phyloP scores from a whole-genome alignment of 2,113 vertebrate species.

The Aptenodytes forsteri region DNA sequence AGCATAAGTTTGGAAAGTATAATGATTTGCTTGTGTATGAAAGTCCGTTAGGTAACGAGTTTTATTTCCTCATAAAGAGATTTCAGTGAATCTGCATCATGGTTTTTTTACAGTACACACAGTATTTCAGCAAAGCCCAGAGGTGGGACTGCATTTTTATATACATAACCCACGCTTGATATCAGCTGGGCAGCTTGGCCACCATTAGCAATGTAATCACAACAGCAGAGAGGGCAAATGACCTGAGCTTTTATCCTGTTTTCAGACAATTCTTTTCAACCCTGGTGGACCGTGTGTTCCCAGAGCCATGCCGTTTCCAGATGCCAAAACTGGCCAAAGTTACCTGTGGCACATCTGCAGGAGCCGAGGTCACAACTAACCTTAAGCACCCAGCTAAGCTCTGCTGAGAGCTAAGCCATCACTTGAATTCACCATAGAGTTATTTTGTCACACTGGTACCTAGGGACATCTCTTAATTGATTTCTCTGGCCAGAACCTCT shows the following conservation, averaged over 20 bases:
- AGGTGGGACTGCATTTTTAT: neutral
- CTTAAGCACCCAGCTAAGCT: neutral
- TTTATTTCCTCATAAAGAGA: neutral
- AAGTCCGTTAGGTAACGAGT: neutral
- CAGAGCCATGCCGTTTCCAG: neutral
- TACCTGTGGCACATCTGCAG: neutral
- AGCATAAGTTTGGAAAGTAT: neutral
- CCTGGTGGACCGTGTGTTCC: neutral
- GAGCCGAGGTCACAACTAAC: neutral
- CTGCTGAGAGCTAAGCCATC: neutral
- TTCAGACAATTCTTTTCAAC: neutral
- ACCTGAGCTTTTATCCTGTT: neutral
- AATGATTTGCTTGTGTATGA: neutral
- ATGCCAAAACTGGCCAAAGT: neutral
- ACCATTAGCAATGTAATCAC: neutral
- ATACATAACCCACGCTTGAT: rapidly evolving
- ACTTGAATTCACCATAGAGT: neutral
- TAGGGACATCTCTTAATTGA: neutral
- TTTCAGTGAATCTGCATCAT: neutral
- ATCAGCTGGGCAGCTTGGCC: neutral
- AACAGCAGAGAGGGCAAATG: neutral
- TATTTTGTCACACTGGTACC: neutral
- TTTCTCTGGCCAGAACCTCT: neutral
- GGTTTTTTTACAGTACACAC: neutral
- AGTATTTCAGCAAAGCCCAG: neutral